Evolutionary conservation across 2,797 vertebrate genomes (phyloP).

Genomic region (Astyanax mexicanus): DNA sequence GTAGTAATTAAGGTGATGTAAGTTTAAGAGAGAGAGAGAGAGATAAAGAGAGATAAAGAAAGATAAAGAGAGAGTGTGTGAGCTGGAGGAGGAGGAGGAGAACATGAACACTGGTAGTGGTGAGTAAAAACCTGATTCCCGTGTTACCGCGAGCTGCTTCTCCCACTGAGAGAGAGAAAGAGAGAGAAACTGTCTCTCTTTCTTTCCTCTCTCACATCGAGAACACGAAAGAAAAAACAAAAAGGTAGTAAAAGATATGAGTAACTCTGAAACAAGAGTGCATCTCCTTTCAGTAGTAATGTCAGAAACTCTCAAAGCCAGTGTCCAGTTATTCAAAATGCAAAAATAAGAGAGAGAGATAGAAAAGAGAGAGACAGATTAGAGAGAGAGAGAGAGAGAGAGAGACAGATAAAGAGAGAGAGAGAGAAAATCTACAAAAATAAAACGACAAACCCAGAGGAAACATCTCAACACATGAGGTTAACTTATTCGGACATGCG

Average conservation of each 20-base stretch:
- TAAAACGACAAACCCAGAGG: conserved; percentile 24
- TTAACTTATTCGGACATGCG: conserved; percentile 79
- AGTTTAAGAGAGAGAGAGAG: conserved; percentile 79
- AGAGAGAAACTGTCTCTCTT: conserved; percentile 28
- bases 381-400: conserved; percentile 36
- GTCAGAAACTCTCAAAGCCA: conserved; percentile 44
- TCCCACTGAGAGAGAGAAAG: conserved; percentile 31
- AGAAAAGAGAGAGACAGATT: conserved; percentile 42
- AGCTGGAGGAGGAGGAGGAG: conserved; percentile 42
- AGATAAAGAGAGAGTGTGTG: no score
- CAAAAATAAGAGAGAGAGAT: conserved; percentile 59
- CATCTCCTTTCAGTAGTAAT: conserved; percentile 29
- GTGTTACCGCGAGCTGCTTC: conserved; percentile 41
- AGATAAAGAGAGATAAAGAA: no score
- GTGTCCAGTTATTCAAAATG: conserved; percentile 71
- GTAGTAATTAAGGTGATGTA: conserved; percentile 71
- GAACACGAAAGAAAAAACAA: background rate
- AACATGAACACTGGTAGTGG: conserved; percentile 38
- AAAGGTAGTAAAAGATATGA: background rate
- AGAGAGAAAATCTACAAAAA: conserved; percentile 14
- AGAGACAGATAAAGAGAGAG: conserved; percentile 37
- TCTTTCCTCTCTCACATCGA: conserved; percentile 33
- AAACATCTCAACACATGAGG: conserved; percentile 63
- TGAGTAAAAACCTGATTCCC: conserved; percentile 53
- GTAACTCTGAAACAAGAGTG: background rate